Conservation (phyloP, 1,140 invertebrate genomes). For the Tetragnatha versicolor region DNA sequence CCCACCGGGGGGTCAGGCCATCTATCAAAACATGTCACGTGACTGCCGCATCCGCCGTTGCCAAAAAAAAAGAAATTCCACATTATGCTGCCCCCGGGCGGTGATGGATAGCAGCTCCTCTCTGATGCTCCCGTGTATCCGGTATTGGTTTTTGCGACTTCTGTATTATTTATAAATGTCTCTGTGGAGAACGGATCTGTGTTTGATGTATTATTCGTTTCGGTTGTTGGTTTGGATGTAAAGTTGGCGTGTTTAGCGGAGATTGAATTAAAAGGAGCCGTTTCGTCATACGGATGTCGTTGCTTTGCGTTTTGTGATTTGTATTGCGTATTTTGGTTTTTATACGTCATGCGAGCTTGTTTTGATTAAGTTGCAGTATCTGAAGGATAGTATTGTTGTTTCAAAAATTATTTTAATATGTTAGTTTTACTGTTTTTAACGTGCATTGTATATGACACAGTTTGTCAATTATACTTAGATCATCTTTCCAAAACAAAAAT, state of each 20-base stretch:
- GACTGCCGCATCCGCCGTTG: background rate
- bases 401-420: too few species aligned
- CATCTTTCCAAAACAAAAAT: too few species aligned
- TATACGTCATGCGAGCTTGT: background rate
- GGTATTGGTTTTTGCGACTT: constrained; percentile 15
- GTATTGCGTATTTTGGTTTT: background rate
- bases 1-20: constrained; percentile 10
- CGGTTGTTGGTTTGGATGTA: background rate
- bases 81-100: background rate
- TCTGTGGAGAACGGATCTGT: background rate
- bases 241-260: background rate
- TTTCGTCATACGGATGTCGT: background rate
- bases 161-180: constrained; percentile 20
- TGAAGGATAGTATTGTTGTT: too few species aligned
- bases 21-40: constrained; percentile 34
- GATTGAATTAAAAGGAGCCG: background rate
- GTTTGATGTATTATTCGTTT: background rate
- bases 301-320: background rate
- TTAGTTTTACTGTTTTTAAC: too few species aligned
- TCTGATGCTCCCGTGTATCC: background rate
- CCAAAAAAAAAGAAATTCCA: background rate
- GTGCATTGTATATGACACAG: too few species aligned
- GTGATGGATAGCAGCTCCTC: background rate
- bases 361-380: background rate
- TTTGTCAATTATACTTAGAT: too few species aligned